phyloP scores from a whole-genome alignment of 2,797 vertebrate genomes.

The Hydrocynus forskahlii region DNA sequence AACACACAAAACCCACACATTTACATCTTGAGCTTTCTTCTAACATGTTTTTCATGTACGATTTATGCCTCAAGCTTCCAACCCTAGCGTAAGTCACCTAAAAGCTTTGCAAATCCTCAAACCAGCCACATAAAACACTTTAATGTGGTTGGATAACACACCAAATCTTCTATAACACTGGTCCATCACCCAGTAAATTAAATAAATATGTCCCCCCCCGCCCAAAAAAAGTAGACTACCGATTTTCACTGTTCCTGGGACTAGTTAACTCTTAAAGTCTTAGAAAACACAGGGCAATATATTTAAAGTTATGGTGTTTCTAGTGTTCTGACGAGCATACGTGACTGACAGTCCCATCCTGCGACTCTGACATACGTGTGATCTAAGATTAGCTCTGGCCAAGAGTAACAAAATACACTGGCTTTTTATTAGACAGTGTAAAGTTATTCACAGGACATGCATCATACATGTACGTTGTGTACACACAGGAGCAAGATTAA shows the following conservation, averaged over 20 bases:
- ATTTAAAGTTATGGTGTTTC: no score
- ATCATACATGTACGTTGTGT: no score
- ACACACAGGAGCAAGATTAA: no score
- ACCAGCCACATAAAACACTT: not conserved
- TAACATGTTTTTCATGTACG: not conserved
- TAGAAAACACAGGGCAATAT: not conserved
- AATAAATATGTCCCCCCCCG: not conserved
- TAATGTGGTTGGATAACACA: not conserved
- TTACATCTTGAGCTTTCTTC: not conserved
- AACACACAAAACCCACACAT: not conserved
- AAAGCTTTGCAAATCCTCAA: not conserved
- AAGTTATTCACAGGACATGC: no score
- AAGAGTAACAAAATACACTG: no score
- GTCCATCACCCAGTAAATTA: not conserved
- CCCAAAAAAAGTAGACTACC: not conserved
- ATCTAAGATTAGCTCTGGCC: no score
- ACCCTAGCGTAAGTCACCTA: not conserved
- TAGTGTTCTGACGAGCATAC: no score
- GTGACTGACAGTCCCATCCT: no score
- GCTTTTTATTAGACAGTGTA: no score
- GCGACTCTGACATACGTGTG: no score
- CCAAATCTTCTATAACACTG: not conserved
- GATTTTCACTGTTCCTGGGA: not conserved
- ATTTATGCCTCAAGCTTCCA: not conserved
- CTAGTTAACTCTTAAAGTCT: not conserved